Conservation (phyloP, 2,888 invertebrate species). For the Congeria kusceri region DNA sequence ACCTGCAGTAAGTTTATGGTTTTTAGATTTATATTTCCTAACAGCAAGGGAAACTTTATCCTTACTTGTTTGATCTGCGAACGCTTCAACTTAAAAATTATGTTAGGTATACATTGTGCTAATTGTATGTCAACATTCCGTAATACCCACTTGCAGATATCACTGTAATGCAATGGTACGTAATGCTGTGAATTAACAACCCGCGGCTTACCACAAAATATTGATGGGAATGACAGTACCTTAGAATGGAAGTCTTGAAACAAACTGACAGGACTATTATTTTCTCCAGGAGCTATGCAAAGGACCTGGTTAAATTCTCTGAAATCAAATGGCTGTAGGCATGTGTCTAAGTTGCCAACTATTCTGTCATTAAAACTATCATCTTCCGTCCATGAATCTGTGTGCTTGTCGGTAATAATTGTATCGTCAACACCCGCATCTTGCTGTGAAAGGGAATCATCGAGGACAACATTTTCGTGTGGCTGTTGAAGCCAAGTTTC, state of each 20-base stretch:
- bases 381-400: conserved; percentile 17
- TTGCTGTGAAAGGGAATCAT: neutral
- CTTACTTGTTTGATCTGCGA: conserved; percentile 50
- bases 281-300: conserved; percentile 24
- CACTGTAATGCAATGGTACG: conserved; percentile 44
- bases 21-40: conserved; percentile 38
- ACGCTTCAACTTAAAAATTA: conserved; percentile 53
- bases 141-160: conserved; percentile 52
- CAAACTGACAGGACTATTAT: conserved; percentile 24
- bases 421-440: too few species aligned
- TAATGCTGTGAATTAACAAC: neutral
- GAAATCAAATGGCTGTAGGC: conserved; percentile 23
- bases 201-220: conserved; percentile 12
- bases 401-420: too few species aligned
- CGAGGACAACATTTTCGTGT: neutral
- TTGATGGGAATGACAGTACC: conserved; percentile 20
- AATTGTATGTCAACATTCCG: conserved; percentile 46
- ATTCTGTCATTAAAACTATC: conserved; percentile 12
- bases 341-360: conserved; percentile 34
- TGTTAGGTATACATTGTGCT: conserved; percentile 36
- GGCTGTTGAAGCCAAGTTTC: conserved; percentile 14
- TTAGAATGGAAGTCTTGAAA: conserved; percentile 40
- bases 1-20: conserved; percentile 18
- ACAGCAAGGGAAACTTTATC: conserved; percentile 45
- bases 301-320: conserved; percentile 32